Evolutionary conservation across 2,888 invertebrate genomes (phyloP), one percentile per base, ranked within the genome.

Genomic region (Eugnorisma glareosa): DNA sequence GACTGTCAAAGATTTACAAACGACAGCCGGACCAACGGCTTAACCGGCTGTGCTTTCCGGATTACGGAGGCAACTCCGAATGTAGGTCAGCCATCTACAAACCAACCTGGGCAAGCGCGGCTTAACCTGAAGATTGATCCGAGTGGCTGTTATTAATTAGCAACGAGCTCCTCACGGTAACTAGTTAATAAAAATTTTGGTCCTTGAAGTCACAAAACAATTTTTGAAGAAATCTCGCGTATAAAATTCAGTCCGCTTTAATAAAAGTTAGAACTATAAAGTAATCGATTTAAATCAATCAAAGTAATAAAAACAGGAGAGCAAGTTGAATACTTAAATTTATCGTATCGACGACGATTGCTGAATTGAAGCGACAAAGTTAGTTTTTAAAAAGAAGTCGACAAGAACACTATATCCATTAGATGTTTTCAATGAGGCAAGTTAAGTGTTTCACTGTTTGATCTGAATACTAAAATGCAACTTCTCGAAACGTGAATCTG

Each of bases 281-380:
- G 63, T 61, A 66, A 78, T 73, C 59, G 13, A 66, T 79, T 86
- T 79, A 76, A 84, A 82, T 84, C 70, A 80, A 83, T 86, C 79
- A 51, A 63, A 80, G 68, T 67, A 71, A 77, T 73, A 74, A 54
- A 75, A 37, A 51, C 11, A 48, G 67, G 67, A 67, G 54, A 73
- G 21, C 74, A 82, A 84, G 79, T 84, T 80, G 61, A 57, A 79
- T 74, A 73, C 63, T 77, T 70, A 84, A 82, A 24, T 51, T 83
- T 86, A 83, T 51, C 76, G 77, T 76, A 77, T 77, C 37, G 66
- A 37, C 61, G 59, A 43, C 31, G 48, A 37, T 57, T 67, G 76
- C 71, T 67, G 43, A 81, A 88, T 73, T 43, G n/a, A 71, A 71
- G 31, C 18, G 40, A 70, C n/a, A 51, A 69, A 76, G 63, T 75